Conservation (phyloP, 2,113 vertebrate species). For the Canis aureus region DNA sequence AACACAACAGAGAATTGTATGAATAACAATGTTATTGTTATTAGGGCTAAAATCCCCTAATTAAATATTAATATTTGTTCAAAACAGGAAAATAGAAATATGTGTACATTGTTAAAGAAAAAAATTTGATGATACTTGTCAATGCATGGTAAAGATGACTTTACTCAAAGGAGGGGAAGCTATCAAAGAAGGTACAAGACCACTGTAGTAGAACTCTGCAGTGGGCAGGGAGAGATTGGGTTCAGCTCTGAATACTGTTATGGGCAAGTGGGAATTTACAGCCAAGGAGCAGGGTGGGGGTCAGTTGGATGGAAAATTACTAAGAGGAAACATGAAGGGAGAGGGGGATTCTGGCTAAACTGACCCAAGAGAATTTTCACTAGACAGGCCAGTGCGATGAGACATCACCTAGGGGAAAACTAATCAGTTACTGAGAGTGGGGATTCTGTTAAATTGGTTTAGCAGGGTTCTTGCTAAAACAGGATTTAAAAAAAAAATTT, state of each 20-base stretch:
- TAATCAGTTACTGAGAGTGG: background rate
- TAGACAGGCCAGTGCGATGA: background rate
- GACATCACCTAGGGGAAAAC: background rate
- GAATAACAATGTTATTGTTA: background rate
- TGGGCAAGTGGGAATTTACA: background rate
- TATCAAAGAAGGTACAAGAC: background rate
- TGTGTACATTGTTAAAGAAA: background rate
- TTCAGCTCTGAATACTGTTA: background rate
- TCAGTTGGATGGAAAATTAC: background rate
- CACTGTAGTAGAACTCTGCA: background rate
- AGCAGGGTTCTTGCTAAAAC: background rate
- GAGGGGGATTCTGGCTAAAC: background rate
- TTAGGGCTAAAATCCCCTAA: no score
- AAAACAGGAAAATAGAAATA: constrained; percentile 62
- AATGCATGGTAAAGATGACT: background rate
- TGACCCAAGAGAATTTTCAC: background rate
- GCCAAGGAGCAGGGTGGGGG: background rate
- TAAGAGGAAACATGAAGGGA: background rate
- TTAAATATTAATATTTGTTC: constrained; percentile 41
- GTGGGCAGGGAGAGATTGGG: background rate
- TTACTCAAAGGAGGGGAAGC: background rate
- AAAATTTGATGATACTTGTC: background rate
- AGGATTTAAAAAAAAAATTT: background rate
- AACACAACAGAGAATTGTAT: background rate
- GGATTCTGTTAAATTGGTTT: constrained; percentile 1